Evolutionary conservation across 2,888 invertebrate species (phyloP), one percentile per base, ranked within the genome.

Genomic region (Vandiemenella viatica): DNA sequence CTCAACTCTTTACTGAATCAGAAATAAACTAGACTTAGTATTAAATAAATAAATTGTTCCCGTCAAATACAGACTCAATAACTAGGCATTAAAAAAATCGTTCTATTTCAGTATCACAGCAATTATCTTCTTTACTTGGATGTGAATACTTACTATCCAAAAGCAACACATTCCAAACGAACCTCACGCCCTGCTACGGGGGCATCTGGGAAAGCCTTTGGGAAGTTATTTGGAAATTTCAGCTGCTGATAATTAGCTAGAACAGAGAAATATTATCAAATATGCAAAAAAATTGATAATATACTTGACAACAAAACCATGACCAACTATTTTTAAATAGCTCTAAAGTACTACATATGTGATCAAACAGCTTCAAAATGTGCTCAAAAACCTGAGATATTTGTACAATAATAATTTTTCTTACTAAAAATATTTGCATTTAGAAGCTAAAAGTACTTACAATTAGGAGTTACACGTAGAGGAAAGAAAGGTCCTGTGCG

Each of bases 181-280:
- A 95, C 88, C 66, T 91, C 85, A 60, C 88, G 81, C 0, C 92
- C 93, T 17, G 88, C 89, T 52, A 83, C 71, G 0, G 95, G 92
- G 18, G 91, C 89, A 64, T 90, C 90, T 0, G 96, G 96, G 62
- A 92, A 96, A 1, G 87, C 81, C 71, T 92, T 93, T 0, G 96
- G 96, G 59, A 97, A 97, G 60, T 88, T 89, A 63, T 90, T 91
- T 0, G 93, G 85, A 61, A 96, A 93, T 61, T 89, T 85, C 37
- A 96, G 69, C 54, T 89, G 86, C 61, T 93, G 91, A 61, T 84
- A 89, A 64, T 88, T 88, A 38, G 90, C 79, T 77, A 61, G 48
- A 64, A 38, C 8, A 38, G 17, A 21, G 5, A 15, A 15, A 19
- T 5, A 17, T 13, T 41, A 46, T 32, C 17, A 40, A 15, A 15